A percentile compares a stretch with the other conserved stretches of the same genome.
Evolutionary conservation across 1,140 invertebrate species (phyloP).

Genomic region (Harpegnathos saltator): DNA sequence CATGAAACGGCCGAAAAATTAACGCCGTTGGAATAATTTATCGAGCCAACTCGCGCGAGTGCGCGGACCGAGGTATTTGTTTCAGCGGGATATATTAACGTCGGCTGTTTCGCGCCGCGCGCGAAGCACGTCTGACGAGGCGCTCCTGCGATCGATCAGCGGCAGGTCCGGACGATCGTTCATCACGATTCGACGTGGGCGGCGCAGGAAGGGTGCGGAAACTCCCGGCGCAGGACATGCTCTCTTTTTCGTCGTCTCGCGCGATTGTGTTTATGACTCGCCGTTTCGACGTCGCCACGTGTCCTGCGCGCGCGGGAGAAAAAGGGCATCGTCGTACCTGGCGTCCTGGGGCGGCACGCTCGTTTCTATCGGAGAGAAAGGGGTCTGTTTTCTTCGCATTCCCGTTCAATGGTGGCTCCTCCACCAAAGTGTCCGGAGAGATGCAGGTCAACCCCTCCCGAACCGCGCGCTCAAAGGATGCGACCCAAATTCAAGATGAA

Average conservation of each 20-base stretch:
- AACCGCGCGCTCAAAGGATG: slow-evolving; percentile 52
- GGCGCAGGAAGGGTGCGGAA: not conserved
- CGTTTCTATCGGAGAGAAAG: slow-evolving; percentile 48
- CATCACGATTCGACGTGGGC: not conserved
- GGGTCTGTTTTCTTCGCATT: slow-evolving; percentile 62
- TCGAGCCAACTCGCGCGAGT: not conserved
- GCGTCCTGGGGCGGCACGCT: slow-evolving; percentile 35
- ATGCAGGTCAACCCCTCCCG: slow-evolving; percentile 66
- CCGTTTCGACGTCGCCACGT: not conserved
- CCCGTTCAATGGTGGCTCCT: slow-evolving; percentile 23
- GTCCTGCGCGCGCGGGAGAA: not conserved
- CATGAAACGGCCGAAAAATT: not conserved
- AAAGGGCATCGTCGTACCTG: slow-evolving; percentile 61
- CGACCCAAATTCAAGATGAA: slow-evolving; percentile 62
- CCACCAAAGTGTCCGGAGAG: slow-evolving; percentile 63
- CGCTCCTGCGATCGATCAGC: not conserved
- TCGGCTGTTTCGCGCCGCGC: not conserved
- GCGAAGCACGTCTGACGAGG: not conserved
- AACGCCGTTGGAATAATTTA: slow-evolving; percentile 34
- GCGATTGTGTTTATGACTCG: not conserved
- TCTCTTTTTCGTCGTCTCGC: slow-evolving; percentile 3
- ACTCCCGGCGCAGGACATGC: slow-evolving; percentile 7
- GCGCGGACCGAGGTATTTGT: not conserved
- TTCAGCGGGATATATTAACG: not conserved
- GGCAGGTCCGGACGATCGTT: not conserved